These are phyloP conservation scores for Episyrphus balteatus DNA, from an alignment of 1,140 invertebrate species.

Conservation along the genomic window DNA sequence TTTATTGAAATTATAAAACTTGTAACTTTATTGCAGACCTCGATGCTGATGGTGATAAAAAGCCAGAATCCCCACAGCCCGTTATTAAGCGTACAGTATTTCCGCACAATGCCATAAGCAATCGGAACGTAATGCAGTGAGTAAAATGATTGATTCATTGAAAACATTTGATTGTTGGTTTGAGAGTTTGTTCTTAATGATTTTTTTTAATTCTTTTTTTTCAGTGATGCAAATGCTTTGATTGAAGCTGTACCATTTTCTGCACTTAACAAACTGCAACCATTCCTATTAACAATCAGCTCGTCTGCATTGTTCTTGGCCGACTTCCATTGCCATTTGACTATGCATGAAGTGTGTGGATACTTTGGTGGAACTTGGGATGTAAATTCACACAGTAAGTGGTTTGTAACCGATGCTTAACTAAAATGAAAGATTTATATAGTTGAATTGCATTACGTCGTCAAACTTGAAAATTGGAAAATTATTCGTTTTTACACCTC, in stretches of 20 bases:
- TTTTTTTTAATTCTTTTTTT: neutral
- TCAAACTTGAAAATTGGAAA: too few relatives aligned
- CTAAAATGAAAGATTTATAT: too few relatives aligned
- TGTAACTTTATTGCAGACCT: slow-evolving; percentile 13
- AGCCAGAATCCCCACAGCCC: slow-evolving; percentile 41
- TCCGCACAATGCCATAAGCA: slow-evolving; percentile 56
- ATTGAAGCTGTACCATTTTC: slow-evolving; percentile 81
- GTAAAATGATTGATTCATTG: slow-evolving; percentile 13
- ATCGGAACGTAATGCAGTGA: slow-evolving; percentile 59
- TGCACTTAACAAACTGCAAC: slow-evolving; percentile 78
- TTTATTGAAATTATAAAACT: neutral
- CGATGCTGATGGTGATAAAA: slow-evolving; percentile 43
- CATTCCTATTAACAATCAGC: slow-evolving; percentile 78
- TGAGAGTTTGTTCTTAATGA: neutral
- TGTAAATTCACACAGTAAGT: slow-evolving; percentile 82
- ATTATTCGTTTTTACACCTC: too few relatives aligned
- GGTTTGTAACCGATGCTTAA: slow-evolving; percentile 2
- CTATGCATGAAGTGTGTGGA: slow-evolving; percentile 83
- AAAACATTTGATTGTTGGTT: neutral
- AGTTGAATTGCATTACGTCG: too few relatives aligned
- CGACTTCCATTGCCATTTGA: slow-evolving; percentile 89
- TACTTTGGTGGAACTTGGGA: slow-evolving; percentile 93
- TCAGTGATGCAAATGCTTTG: slow-evolving; percentile 75
- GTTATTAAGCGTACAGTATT: slow-evolving; percentile 50
- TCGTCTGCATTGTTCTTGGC: slow-evolving; percentile 80